Evolutionary conservation across 2,113 vertebrate species (phyloP), one percentile per base, ranked within the genome.

Genomic region (Neodon shergylaensis): DNA sequence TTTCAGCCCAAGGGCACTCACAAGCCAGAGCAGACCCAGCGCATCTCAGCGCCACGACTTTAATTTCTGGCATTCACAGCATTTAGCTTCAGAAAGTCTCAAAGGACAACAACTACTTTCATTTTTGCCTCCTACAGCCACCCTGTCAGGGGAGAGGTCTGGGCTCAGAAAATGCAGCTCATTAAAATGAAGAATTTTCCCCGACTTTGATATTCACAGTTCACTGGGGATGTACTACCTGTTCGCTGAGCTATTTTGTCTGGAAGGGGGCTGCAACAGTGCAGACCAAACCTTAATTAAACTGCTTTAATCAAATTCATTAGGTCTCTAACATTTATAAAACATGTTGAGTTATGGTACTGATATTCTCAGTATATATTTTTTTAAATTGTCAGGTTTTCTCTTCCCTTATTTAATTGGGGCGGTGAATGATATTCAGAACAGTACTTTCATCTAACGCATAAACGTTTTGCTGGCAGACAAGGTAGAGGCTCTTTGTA

Each of bases 131-230:
- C 97, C 96, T 95, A 89, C 91, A 97, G 92, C 83, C 95, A 94
- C 88, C 77, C 94, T 96, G 98, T 92, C 94, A 88, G 65, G 74
- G 96, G 83, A 92, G 74, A 96, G 77, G 74, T 89, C 90, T 90
- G 79, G 86, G 91, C 97, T 97, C 88, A 73, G 94, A 97, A 98
- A 98, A 96, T 7, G 73, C 92, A 94, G 88, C 90, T 97, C 88
- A 96, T 95, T 96, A 98, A 95, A 97, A 88, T 96, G 94, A 98
- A 96, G 54, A 98, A 96, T 96, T 97, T 97, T 95, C 90, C 76
- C 42, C 3, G 90, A 96, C 73, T 92, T 95, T 97, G 95, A 83
- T 97, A 97, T 86, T 97, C 98, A 90, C 90, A 97, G 95, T 96
- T 98, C 96, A 96, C 90, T 93, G 36, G 95, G 96, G 97, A 98